These are phyloP conservation scores for Tinea trinotella DNA, from an alignment of 2,888 invertebrate species.

Conservation along the genomic window DNA sequence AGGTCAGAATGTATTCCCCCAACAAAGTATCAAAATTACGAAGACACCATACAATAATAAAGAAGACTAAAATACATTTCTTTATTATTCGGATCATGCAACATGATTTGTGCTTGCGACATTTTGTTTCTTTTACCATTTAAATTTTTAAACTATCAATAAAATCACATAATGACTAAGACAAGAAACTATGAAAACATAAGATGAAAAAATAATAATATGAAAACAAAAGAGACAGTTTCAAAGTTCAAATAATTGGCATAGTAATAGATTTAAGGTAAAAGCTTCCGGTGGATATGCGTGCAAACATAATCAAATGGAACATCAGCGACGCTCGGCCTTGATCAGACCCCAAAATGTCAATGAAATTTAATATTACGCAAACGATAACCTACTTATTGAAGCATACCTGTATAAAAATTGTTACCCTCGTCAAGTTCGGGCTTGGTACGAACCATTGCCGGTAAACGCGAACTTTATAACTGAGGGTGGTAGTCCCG, in stretches of 20 bases:
- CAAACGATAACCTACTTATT: conserved; percentile 64
- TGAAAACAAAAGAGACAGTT: background rate
- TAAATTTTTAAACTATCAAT: background rate
- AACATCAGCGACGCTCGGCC: conserved; percentile 13
- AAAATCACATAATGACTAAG: no score
- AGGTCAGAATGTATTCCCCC: background rate
- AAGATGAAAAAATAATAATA: background rate
- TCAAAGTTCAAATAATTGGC: background rate
- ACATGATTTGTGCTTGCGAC: background rate
- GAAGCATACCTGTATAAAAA: conserved; percentile 27
- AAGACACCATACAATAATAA: conserved; percentile 1
- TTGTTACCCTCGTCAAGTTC: conserved; percentile 16
- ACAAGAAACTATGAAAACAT: no score
- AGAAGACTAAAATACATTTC: background rate
- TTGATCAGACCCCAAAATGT: conserved; percentile 29
- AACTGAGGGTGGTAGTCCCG: background rate
- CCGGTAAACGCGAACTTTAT: background rate
- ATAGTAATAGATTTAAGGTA: background rate
- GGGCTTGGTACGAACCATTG: conserved; percentile 5
- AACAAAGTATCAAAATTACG: background rate
- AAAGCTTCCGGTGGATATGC: conserved; percentile 1
- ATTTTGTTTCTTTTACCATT: background rate
- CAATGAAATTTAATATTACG: conserved; percentile 66
- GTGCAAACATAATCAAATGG: conserved; percentile 11
- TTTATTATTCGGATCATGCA: background rate